Conservation (phyloP, 1,140 invertebrate genomes). For the Procambarus clarkii region DNA sequence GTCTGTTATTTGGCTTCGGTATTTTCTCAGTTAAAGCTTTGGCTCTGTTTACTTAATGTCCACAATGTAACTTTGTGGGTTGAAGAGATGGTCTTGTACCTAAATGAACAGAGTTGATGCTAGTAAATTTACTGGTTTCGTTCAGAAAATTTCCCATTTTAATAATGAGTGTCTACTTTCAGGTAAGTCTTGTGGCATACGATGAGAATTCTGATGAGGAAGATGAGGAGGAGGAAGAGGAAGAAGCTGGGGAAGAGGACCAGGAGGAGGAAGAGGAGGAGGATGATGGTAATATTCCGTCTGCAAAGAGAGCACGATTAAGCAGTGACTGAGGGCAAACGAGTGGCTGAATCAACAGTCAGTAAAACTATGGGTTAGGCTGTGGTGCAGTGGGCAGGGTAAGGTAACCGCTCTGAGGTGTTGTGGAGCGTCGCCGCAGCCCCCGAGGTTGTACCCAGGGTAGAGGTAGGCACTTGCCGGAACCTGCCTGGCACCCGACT, state of each 20-base stretch:
- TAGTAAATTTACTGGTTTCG: too few relatives aligned
- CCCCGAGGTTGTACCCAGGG: background rate
- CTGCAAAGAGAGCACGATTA: conserved; percentile 46
- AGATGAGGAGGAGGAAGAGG: conserved; percentile 85
- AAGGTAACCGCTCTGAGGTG: background rate
- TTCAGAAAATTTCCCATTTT: background rate
- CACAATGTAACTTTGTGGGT: too few relatives aligned
- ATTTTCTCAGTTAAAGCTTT: too few relatives aligned
- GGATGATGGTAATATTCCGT: conserved; percentile 44
- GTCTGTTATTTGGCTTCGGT: too few relatives aligned
- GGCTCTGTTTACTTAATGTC: too few relatives aligned
- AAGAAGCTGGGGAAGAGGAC: conserved; percentile 74
- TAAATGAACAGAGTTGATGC: too few relatives aligned
- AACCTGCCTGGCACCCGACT: background rate
- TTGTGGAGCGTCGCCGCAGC: background rate
- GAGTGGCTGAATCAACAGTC: conserved; percentile 36
- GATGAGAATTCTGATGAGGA: conserved; percentile 97
- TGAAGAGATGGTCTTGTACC: too few relatives aligned
- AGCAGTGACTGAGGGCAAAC: conserved; percentile 43
- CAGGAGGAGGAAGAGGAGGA: conserved; percentile 57
- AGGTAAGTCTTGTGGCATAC: conserved; percentile 94
- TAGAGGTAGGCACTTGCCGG: background rate
- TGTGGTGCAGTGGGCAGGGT: conserved; percentile 46
- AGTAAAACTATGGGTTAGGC: conserved; percentile 30
- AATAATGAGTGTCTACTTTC: conserved; percentile 26